phyloP scores from a whole-genome alignment of 2,888 invertebrate species.

The Argynnis bischoffii region DNA sequence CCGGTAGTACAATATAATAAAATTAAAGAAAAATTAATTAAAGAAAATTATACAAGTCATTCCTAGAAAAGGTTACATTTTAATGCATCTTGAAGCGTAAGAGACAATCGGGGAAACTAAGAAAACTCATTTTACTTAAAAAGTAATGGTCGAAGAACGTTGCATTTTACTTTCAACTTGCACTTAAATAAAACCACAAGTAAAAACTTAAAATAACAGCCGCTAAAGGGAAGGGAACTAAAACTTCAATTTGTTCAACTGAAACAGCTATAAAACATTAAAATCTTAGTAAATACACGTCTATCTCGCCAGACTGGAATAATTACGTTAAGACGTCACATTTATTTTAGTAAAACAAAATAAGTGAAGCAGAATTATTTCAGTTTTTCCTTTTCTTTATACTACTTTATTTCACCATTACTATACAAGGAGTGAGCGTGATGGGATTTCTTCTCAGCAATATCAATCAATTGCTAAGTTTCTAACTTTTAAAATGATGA shows the following conservation, averaged over 20 bases:
- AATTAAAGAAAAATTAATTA: too few species aligned
- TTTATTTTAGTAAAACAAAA: not conserved
- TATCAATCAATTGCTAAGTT: too few species aligned
- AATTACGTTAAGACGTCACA: constrained; percentile 11
- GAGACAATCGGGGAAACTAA: constrained; percentile 20
- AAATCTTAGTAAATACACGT: constrained; percentile 30
- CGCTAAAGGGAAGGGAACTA: constrained; percentile 18
- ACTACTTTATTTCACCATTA: too few species aligned
- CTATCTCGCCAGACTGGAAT: constrained; percentile 27
- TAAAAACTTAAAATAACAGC: constrained; percentile 21
- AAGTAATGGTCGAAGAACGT: constrained; percentile 8
- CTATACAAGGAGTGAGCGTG: too few species aligned
- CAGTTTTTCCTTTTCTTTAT: too few species aligned
- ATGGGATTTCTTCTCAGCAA: too few species aligned
- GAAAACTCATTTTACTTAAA: constrained; percentile 24
- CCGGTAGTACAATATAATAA: not conserved
- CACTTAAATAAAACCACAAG: constrained; percentile 14
- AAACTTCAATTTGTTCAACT: constrained; percentile 26
- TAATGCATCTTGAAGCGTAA: constrained; percentile 10
- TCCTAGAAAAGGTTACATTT: constrained; percentile 1
- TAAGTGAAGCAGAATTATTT: too few species aligned
- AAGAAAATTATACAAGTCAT: not conserved
- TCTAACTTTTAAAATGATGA: too few species aligned
- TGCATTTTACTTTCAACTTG: constrained; percentile 9
- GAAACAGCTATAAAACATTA: constrained; percentile 29